Evolutionary conservation across 2,888 invertebrate genomes (phyloP).

Genomic region (Hypomecis punctinalis): DNA sequence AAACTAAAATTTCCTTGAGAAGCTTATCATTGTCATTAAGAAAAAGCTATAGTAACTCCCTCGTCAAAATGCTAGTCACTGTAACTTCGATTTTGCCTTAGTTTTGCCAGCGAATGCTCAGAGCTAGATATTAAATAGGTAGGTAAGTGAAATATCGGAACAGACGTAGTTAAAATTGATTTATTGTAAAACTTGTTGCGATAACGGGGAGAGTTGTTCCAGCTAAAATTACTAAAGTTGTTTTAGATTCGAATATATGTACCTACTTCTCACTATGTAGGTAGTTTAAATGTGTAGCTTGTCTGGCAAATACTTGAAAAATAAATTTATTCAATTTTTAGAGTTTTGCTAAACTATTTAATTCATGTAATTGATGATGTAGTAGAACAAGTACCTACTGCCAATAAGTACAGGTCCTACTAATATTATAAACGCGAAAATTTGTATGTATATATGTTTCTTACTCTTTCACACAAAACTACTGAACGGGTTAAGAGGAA

Average conservation of each 20-base stretch:
- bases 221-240: slow-evolving; percentile 35
- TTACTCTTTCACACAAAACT: too few species aligned
- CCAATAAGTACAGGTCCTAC: too few species aligned
- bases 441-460: too few species aligned
- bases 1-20: background rate
- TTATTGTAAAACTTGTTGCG: slow-evolving; percentile 58
- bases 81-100: slow-evolving; percentile 37
- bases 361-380: too few species aligned
- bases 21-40: background rate
- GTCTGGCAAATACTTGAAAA: too few species aligned
- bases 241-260: slow-evolving; percentile 24
- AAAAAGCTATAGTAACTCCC: background rate
- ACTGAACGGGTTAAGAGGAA: too few species aligned
- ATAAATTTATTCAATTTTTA: too few species aligned
- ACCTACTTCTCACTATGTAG: background rate
- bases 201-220: slow-evolving; percentile 41
- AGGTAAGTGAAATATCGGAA: slow-evolving; percentile 53
- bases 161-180: slow-evolving; percentile 58
- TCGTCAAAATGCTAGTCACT: background rate
- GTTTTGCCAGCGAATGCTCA: slow-evolving; percentile 46
- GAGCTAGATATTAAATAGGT: slow-evolving; percentile 52
- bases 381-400: too few species aligned
- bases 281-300: too few species aligned
- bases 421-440: too few species aligned
- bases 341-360: too few species aligned